Evolutionary conservation across 2,797 vertebrate species (phyloP), one percentile per base, ranked within the genome.

Genomic region (Enteromius radiatus): DNA sequence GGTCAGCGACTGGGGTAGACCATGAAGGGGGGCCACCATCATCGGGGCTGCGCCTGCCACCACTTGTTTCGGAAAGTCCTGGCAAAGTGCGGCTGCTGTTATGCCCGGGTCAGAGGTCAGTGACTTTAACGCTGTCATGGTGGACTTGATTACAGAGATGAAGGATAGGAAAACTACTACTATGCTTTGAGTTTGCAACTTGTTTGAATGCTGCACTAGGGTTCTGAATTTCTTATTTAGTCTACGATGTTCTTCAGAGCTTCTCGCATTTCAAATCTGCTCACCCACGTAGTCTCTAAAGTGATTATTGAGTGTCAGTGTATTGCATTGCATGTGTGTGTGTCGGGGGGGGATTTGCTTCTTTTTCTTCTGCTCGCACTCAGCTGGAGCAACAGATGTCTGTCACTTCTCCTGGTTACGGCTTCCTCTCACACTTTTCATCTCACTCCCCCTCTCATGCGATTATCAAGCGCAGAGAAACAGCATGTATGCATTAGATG

Each of bases 51-150:
- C 88, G 96, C 96, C 92, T 98, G 97, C 95, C 96, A 96, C 91
- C 95, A 96, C 93, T 96, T 97, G 93, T 97, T 97, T 93, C 95
- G 96, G 89, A 98, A 98, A 95, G 96, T 98, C 92, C 93, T 97
- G 93, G 95, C 93, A 88, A 97, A 98, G 95, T 97, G 97, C 90
- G 95, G 96, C 92, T 97, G 96, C 94, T 97, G 96, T 92, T 96
- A 96, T 95, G 93, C 94, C 90, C 93, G 94, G 92, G 96, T 96
- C 93, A 96, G 95, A 97, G 97, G 97, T 97, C 92, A 96, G 96
- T 97, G 92, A 56, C 82, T 88, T 56, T 64, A 73, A 54, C 15
- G 0, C 12, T 76, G 82, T 64, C 59, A 77, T 10, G 61, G 75
- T 36, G 21, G 33, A 38, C 36, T 23, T 75, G 33, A 64, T 64